Evolutionary conservation across 1,140 invertebrate genomes (phyloP), one percentile per base, ranked within the genome.

Genomic region (Pseudobourletiella spinata): DNA sequence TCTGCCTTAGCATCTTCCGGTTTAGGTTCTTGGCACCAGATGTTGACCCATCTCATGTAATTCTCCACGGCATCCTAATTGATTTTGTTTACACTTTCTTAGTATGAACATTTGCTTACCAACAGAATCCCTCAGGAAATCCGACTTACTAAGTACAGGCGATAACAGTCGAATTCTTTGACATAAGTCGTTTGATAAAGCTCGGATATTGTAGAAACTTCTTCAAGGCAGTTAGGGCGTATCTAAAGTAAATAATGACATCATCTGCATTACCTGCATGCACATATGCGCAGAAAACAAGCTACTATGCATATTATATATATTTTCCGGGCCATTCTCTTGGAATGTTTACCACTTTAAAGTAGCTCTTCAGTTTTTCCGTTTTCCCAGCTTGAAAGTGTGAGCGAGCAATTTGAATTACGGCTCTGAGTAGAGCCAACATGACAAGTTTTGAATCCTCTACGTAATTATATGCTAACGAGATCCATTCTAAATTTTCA

Each of bases 401-500:
- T 6, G 8, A 4, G 26, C 50, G 4, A 26, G 50, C 28, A 32
- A 56, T 56, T 14, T 6, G 6, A 3, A 56, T 8, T 4, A 35
- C 30, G 11, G 14, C 15, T 18, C 22, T 20, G 3, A 69, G 52
- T n/a, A 66, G 63, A 0, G 61, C 57, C 1, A 61, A 20, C 64
- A 66, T 64, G 15, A 64, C 64, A 3, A 43, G 24, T 11, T 44
- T 43, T 6, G 28, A 29, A 43, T 69, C 54, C 2, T 44, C 54
- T 0, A 62, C 50, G 28, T 61, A 57, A 15, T 61, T 18, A 25
- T 63, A 69, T 18, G 57, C 60, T 1, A 28, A 42, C 32, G 39
- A 58, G 16, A 69, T 66, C 67, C 67, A 69, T 8, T 57, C 16
- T 15, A 69, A 44, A 32, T 61, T 58, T 22, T 64, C 48, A 26